A percentile compares a stretch with the other conserved stretches of the same genome.
Evolutionary conservation across 2,797 vertebrate genomes (phyloP).

Genomic region (Rhyacichthys aspro): DNA sequence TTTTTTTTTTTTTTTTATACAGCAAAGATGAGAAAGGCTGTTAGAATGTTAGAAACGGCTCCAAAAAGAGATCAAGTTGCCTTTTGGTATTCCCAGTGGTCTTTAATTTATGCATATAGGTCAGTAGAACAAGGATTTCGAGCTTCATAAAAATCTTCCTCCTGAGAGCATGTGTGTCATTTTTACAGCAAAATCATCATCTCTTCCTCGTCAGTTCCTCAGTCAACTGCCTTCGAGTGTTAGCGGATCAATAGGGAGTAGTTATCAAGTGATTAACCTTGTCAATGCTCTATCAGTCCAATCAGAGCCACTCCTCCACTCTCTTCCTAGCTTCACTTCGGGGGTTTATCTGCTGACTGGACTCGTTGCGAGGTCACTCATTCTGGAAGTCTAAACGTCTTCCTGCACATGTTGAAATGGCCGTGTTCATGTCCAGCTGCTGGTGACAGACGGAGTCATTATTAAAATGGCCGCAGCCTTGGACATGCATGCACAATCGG

Average conservation of each 20-base stretch:
- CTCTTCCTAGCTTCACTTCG: constrained; percentile 23
- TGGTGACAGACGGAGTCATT: constrained; percentile 62
- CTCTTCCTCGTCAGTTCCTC: constrained; percentile 26
- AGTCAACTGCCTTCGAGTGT: constrained; percentile 33
- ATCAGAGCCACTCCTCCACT: constrained; percentile 53
- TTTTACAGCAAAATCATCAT: constrained; percentile 15
- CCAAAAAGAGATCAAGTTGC: constrained; percentile 23
- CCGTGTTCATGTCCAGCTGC: constrained; percentile 29
- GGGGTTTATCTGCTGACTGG: constrained; percentile 20
- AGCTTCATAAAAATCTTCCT: constrained; percentile 45
- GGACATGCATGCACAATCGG: constrained; percentile 38
- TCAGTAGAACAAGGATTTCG: constrained; percentile 66
- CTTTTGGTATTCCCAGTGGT: constrained; percentile 28
- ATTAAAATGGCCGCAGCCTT: constrained; percentile 47
- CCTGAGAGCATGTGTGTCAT: constrained; percentile 19
- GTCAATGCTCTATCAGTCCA: constrained; percentile 61
- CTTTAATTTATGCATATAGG: constrained; percentile 69
- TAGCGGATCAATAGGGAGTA: constrained; percentile 67
- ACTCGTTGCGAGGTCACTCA: background rate
- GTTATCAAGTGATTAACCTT: constrained; percentile 73
- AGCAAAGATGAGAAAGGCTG: constrained; percentile 7
- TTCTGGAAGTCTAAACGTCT: constrained; percentile 14
- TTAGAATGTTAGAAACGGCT: background rate
- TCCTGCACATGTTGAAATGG: constrained; percentile 13
- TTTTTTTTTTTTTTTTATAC: constrained; percentile 7